A percentile compares a stretch with the other conserved stretches of the same genome.
Evolutionary conservation across 2,888 invertebrate genomes (phyloP).

Genomic region (Merodon equestris): DNA sequence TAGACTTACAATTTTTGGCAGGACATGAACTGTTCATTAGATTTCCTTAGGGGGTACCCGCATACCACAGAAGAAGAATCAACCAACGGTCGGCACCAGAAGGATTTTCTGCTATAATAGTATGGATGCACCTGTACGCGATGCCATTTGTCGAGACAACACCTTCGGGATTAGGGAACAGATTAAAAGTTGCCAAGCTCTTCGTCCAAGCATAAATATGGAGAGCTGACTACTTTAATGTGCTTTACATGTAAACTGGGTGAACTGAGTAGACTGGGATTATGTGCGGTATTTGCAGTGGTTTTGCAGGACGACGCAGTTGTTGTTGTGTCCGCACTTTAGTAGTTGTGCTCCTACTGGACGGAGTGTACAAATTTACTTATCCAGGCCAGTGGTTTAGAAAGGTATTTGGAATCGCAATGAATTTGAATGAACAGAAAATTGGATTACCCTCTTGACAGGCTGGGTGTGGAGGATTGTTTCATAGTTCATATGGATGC

Average conservation of each 20-base stretch:
- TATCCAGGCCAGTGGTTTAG: slow-evolving; percentile 61
- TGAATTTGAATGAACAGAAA: slow-evolving; percentile 67
- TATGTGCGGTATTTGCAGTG: not conserved
- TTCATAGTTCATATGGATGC: slow-evolving; percentile 27
- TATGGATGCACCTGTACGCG: slow-evolving; percentile 51
- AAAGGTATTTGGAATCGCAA: slow-evolving; percentile 60
- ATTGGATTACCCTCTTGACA: slow-evolving; percentile 63
- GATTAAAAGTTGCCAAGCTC: slow-evolving; percentile 60
- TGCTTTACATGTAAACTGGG: slow-evolving; percentile 43
- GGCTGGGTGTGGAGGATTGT: slow-evolving; percentile 3
- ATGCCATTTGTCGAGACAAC: slow-evolving; percentile 62
- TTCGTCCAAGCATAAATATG: not conserved
- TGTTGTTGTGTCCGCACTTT: no score
- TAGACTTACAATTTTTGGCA: slow-evolving; percentile 28
- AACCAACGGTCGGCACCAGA: slow-evolving; percentile 7
- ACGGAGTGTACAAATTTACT: slow-evolving; percentile 49
- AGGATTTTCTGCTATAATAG: slow-evolving; percentile 12
- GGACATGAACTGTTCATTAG: slow-evolving; percentile 46
- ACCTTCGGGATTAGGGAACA: slow-evolving; percentile 58
- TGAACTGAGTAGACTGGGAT: slow-evolving; percentile 1
- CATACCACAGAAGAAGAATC: slow-evolving; percentile 16
- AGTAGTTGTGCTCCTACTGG: no score
- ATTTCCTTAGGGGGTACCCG: slow-evolving; percentile 47
- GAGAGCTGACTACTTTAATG: slow-evolving; percentile 60
- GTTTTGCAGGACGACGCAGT: not conserved